phyloP scores from a whole-genome alignment of 2,797 vertebrate species.

The Rachycentron canadum region DNA sequence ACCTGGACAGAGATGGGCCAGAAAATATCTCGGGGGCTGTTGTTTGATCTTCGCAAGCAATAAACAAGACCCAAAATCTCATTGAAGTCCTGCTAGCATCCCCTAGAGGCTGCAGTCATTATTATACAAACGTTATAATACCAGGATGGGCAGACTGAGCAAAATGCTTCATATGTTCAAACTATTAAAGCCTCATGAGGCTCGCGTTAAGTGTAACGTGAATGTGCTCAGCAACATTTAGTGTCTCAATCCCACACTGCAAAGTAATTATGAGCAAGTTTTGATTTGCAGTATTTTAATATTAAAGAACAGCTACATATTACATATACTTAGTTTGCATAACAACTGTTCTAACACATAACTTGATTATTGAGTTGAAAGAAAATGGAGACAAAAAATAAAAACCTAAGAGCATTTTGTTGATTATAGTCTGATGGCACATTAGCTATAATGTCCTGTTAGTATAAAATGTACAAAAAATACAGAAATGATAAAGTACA shows the following conservation, averaged over 20 bases:
- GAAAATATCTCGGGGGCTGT: slow-evolving; percentile 22
- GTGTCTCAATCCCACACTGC: no score
- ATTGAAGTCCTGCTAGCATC: slow-evolving; percentile 14
- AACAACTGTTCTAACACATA: no score
- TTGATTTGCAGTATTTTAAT: no score
- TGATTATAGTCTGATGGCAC: neutral
- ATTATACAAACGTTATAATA: neutral
- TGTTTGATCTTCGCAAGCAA: slow-evolving; percentile 45
- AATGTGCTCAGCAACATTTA: neutral
- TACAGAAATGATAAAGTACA: no score
- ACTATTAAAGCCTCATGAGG: neutral
- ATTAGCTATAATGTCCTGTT: neutral
- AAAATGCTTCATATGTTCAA: neutral
- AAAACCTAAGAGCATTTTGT: neutral
- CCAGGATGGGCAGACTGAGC: neutral
- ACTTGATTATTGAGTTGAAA: no score
- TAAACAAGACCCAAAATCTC: slow-evolving; percentile 6
- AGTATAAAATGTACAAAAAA: no score
- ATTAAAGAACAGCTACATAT: neutral
- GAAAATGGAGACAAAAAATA: neutral
- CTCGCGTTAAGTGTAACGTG: neutral
- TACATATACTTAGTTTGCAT: neutral
- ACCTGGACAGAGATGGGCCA: slow-evolving; percentile 17
- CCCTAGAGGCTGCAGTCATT: neutral
- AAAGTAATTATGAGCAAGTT: no score